These are phyloP conservation scores for Manis pentadactyla DNA, from an alignment of 2,797 vertebrate genomes.

Conservation along the genomic window DNA sequence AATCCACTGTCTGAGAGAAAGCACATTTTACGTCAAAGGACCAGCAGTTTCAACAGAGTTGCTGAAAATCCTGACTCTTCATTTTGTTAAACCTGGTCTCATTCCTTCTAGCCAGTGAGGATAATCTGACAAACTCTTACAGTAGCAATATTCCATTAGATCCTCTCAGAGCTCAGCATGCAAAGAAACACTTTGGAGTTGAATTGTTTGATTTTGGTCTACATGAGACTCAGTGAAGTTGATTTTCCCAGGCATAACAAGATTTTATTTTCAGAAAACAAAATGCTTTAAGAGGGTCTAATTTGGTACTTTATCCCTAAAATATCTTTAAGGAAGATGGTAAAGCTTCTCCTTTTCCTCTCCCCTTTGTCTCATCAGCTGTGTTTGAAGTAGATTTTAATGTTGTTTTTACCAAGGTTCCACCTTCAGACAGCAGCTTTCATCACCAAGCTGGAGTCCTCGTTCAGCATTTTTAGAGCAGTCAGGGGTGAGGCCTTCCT, in stretches of 20 bases:
- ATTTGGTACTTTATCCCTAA: background rate
- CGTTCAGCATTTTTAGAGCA: slow-evolving; percentile 87
- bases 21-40: background rate
- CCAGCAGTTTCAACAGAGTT: background rate
- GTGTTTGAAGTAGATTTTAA: slow-evolving; percentile 69
- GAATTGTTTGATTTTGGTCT: background rate
- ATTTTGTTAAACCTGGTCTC: background rate
- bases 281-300: background rate
- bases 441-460: slow-evolving; percentile 82
- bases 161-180: background rate
- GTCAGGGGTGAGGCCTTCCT: slow-evolving; percentile 81
- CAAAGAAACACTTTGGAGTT: slow-evolving; percentile 31
- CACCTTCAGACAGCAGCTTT: slow-evolving; percentile 82
- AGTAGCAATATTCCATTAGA: background rate
- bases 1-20: background rate
- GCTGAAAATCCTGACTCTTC: background rate
- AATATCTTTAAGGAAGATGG: background rate
- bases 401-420: slow-evolving; percentile 79
- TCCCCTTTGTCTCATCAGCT: slow-evolving; percentile 54
- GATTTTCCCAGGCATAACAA: slow-evolving; percentile 27
- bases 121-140: background rate
- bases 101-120: background rate
- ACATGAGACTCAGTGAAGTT: background rate
- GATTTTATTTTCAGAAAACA: background rate
- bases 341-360: slow-evolving; percentile 48